These are phyloP conservation scores for Frankliniella fusca DNA, from an alignment of 2,888 invertebrate species.

Conservation along the genomic window DNA sequence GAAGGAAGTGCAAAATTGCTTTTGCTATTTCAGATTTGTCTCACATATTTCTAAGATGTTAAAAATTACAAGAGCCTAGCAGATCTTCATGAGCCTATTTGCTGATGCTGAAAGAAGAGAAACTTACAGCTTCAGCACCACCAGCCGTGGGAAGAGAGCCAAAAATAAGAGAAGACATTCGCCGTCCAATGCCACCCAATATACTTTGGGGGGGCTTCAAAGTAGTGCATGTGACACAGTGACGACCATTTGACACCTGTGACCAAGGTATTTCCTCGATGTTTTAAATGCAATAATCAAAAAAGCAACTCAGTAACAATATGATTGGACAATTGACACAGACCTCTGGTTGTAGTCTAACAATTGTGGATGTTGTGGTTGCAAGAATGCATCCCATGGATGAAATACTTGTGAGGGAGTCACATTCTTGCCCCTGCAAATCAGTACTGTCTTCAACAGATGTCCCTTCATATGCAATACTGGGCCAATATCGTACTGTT, in stretches of 20 bases:
- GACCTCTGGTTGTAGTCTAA: slow-evolving; percentile 52
- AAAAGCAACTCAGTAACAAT: neutral
- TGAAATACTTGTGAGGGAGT: slow-evolving; percentile 63
- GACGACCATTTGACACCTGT: slow-evolving; percentile 60
- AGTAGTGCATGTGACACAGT: slow-evolving; percentile 62
- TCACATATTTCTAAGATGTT: too few relatives aligned
- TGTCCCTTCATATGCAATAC: slow-evolving; percentile 79
- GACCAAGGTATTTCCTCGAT: neutral
- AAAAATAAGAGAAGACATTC: slow-evolving; percentile 76
- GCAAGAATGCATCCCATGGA: slow-evolving; percentile 76
- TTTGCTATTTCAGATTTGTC: slow-evolving; percentile 31
- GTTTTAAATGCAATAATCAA: neutral
- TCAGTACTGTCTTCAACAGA: slow-evolving; percentile 81
- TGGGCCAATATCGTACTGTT: slow-evolving; percentile 87
- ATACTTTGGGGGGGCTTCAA: slow-evolving; percentile 73
- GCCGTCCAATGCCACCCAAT: slow-evolving; percentile 80
- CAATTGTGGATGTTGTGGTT: slow-evolving; percentile 86
- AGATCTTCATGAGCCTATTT: slow-evolving; percentile 31
- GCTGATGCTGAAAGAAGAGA: neutral
- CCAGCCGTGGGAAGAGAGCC: slow-evolving; percentile 50
- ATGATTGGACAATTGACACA: slow-evolving; percentile 41
- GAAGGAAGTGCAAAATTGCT: slow-evolving; percentile 46
- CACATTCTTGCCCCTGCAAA: slow-evolving; percentile 83
- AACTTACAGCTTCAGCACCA: neutral
- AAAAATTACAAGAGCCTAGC: too few relatives aligned